phyloP scores from a whole-genome alignment of 2,888 invertebrate species.

The Crocallis elinguaria region DNA sequence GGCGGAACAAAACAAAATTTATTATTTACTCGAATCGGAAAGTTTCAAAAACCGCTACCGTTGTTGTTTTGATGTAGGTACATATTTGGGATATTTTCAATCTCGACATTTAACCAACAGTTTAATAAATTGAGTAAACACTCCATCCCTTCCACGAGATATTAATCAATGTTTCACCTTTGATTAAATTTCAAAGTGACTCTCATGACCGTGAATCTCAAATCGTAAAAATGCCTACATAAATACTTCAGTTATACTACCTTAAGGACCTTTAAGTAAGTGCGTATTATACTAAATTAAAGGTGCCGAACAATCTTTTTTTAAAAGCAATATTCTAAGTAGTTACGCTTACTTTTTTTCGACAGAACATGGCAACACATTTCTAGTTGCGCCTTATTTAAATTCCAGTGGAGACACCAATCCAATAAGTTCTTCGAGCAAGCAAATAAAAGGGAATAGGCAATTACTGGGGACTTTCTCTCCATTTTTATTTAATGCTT shows the following conservation, averaged over 20 bases:
- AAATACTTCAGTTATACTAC: no score
- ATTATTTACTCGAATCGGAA: constrained; percentile 33
- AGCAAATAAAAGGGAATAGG: constrained; percentile 39
- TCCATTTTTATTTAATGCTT: constrained; percentile 32
- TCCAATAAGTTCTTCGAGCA: constrained; percentile 37
- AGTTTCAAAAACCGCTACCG: constrained; percentile 21
- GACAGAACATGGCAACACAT: constrained; percentile 25
- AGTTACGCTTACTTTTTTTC: constrained; percentile 12
- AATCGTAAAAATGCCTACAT: not conserved
- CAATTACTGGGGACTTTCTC: constrained; percentile 34
- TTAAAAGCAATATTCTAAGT: not conserved
- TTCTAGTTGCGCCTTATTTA: constrained; percentile 36
- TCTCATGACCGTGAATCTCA: not conserved
- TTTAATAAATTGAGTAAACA: not conserved
- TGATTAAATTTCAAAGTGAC: not conserved
- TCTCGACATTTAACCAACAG: not conserved
- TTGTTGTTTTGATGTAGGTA: constrained; percentile 13
- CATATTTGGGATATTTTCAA: constrained; percentile 4
- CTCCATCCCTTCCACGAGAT: no score
- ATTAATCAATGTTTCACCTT: no score
- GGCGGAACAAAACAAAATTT: constrained; percentile 37
- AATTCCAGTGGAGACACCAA: constrained; percentile 37
- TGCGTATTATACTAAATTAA: not conserved
- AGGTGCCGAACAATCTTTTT: not conserved
- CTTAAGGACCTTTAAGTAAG: no score